Base-by-base conservation (phyloP, 2,797 vertebrate species). In the Lindbergichthys nudifrons region DNA sequence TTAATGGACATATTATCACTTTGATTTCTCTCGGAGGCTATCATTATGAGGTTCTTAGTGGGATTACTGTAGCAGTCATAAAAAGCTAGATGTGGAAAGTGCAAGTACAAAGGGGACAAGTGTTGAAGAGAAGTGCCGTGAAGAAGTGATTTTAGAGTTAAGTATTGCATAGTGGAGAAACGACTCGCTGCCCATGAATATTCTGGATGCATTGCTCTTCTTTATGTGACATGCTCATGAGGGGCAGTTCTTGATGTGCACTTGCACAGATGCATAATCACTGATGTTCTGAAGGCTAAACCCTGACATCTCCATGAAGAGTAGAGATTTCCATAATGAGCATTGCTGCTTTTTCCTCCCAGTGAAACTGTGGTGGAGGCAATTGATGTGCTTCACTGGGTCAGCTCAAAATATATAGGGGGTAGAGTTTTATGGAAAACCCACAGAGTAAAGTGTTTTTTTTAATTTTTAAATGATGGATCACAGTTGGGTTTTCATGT, bases 261-360 rank as follows among this genome's bases (percentile, higher is more conserved):
- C 80, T 82, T 84, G 80, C 65, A 68, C 39, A 60, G 47, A 79
- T 75, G 65, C 75, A 74, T 72, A 66, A 79, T 86, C 54, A 68
- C 52, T 36, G 61, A 59, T 0, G 65, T 43, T 77, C 73, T 78
- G 43, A 75, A 60, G 79, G 70, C 62, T 58, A 70, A 74, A 58
- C 53, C 58, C 73, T 53, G 47, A 61, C 73, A 51, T 76, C 46
- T 79, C 54, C 13, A 36, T 26, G 30, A 32, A 71, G 64, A 65
- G 53, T 36, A 13, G 57, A 86, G 56, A 88, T 89, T 82, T 85
- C 75, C 74, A 81, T 88, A 84, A 88, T 86, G 66, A 89, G 70
- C 50, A 5, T 19, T 11, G 21, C 63, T 71, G 63, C 32, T 56
- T 41, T 70, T 14, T 30, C 48, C 11, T 53, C 42, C 15, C 50